phyloP scores from a whole-genome alignment of 2,888 invertebrate genomes.

The Lasius fuliginosus region DNA sequence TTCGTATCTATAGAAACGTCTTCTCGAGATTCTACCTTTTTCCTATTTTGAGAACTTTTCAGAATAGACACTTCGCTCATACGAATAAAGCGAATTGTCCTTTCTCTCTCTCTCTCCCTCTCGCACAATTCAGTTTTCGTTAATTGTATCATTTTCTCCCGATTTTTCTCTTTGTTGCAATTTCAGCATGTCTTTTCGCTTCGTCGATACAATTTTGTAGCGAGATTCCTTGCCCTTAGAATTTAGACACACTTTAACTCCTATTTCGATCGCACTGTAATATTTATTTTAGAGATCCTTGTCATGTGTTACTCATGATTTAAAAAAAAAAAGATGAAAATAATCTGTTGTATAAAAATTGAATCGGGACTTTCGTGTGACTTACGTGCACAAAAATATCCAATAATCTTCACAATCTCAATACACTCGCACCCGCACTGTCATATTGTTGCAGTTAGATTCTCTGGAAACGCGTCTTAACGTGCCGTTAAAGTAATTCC shows the following conservation, averaged over 20 bases:
- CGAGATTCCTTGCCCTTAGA: constrained; percentile 26
- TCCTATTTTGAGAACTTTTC: not conserved
- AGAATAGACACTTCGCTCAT: not conserved
- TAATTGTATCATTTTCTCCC: constrained; percentile 3
- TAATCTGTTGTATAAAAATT: constrained; percentile 5
- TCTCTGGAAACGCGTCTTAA: constrained; percentile 17
- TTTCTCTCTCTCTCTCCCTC: not conserved
- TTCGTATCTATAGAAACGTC: not conserved
- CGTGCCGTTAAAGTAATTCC: constrained; percentile 13
- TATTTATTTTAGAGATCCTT: constrained; percentile 21
- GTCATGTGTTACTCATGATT: not conserved
- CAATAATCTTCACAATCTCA: constrained; percentile 35
- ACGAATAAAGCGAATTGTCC: not conserved
- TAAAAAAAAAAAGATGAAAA: not conserved
- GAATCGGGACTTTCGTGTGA: constrained; percentile 7
- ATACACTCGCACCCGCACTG: constrained; percentile 45
- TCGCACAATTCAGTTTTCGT: constrained; percentile 13
- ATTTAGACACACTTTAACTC: constrained; percentile 29
- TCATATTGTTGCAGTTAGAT: constrained; percentile 47
- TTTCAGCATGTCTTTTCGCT: constrained; percentile 36
- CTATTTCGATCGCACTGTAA: not conserved
- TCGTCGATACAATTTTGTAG: constrained; percentile 32
- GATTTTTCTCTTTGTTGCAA: constrained; percentile 32
- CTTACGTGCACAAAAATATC: constrained; percentile 45
- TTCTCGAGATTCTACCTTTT: constrained; percentile 1